These are phyloP conservation scores for Cyclina sinensis DNA, from an alignment of 1,140 invertebrate species.

Conservation along the genomic window DNA sequence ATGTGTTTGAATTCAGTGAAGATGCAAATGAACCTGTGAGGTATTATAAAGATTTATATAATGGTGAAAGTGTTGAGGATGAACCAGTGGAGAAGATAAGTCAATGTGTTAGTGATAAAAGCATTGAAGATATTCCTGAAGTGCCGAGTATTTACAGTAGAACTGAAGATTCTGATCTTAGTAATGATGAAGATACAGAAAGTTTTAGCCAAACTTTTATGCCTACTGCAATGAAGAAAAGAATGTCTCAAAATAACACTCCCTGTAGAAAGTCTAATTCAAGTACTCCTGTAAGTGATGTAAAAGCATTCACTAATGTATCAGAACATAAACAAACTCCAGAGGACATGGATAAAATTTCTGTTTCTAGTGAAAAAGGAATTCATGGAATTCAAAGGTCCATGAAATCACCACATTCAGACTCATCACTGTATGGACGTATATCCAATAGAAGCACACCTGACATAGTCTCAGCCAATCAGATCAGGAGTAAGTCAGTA, in stretches of 20 bases:
- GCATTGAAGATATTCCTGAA: neutral
- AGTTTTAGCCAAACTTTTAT: neutral
- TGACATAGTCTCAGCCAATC: slow-evolving; percentile 41
- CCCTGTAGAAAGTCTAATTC: neutral
- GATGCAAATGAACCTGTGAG: neutral
- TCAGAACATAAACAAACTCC: neutral
- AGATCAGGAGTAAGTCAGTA: slow-evolving; percentile 51
- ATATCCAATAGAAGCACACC: slow-evolving; percentile 37
- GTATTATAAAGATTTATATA: neutral
- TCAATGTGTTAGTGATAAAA: neutral
- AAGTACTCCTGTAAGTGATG: neutral
- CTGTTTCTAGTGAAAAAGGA: slow-evolving; percentile 23
- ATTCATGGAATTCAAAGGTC: neutral
- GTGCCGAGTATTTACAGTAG: slow-evolving; percentile 53
- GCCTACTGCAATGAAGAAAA: neutral
- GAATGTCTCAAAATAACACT: neutral
- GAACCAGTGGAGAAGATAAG: neutral
- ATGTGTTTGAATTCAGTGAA: neutral
- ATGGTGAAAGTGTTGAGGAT: neutral
- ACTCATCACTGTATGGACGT: slow-evolving; percentile 2
- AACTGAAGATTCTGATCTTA: neutral
- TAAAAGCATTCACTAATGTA: neutral
- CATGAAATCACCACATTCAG: neutral
- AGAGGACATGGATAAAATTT: neutral
- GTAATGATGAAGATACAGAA: slow-evolving; percentile 53